Evolutionary conservation across 1,140 invertebrate species (phyloP), one percentile per base, ranked within the genome.

Genomic region (Drosophila tsacasi): DNA sequence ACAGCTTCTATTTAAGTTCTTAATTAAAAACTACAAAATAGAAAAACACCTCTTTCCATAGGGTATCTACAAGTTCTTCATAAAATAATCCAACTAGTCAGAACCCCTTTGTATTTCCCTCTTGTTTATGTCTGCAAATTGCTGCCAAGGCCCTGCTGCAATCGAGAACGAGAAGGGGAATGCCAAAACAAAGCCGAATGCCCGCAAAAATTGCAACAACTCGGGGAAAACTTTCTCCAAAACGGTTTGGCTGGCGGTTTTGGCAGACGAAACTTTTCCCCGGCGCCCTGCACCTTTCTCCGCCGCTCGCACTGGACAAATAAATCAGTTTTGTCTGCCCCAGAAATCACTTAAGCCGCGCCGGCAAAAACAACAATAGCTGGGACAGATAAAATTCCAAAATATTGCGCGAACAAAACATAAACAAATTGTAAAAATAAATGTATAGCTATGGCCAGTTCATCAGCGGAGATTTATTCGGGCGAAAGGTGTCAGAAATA

Each of bases 71-170:
- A 44, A 66, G 60, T 19, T 23, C 3, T n/a, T 17, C 32, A 25
- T 35, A 6, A 23, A n/a, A 63, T 25, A 19, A 35, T 13, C 27
- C 13, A 23, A 3, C 37, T 42, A 32, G 15, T 30, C 5, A 19
- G 12, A 21, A 17, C 12, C 39, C 15, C 21, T 32, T 54, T 50
- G 21, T 40, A 42, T 13, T 27, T 55, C 21, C 27, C 82, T 63
- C 77, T 90, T 89, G 80, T 81, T 84, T 89, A 66, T 81, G 77
- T 75, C 74, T 89, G 60, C 75, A 84, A 89, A 89, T 90, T 84
- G 84, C 84, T 90, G 84, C 67, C 84, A 89, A 89, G 84, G 84
- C 77, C 80, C 72, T 32, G 63, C 35, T 66, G 75, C 69, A 79
- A 55, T 67, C 47, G 37, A 64, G 63, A 73, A 17, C 17, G 67